phyloP scores from a whole-genome alignment of 2,113 vertebrate genomes.

The Gila orcuttii region DNA sequence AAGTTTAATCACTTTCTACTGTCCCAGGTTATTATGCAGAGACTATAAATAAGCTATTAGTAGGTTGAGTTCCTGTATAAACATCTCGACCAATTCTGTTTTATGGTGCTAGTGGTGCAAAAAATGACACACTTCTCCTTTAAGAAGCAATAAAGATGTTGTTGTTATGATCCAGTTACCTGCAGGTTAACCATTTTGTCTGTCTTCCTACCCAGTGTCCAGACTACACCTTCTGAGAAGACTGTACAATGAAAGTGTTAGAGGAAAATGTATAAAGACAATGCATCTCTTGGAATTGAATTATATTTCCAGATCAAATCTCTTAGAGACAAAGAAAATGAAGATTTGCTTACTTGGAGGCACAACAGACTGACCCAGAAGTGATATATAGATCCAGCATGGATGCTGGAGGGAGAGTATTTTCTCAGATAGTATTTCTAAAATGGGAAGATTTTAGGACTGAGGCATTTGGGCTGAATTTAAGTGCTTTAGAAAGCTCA shows the following conservation, averaged over 20 bases:
- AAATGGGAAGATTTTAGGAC: slow-evolving; percentile 40
- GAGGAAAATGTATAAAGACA: slow-evolving; percentile 3
- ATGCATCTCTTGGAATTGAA: slow-evolving; percentile 19
- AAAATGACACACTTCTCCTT: background rate
- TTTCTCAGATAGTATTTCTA: slow-evolving; percentile 29
- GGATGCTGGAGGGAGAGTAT: slow-evolving; percentile 32
- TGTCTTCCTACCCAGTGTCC: background rate
- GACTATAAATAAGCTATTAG: background rate
- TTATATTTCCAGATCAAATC: slow-evolving; percentile 23
- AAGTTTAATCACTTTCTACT: background rate
- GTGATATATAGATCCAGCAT: slow-evolving; percentile 9
- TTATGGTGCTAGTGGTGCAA: background rate
- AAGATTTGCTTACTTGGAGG: background rate
- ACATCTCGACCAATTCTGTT: background rate
- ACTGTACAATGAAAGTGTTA: background rate
- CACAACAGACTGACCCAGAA: slow-evolving; percentile 10
- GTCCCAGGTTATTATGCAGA: background rate
- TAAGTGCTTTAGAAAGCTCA: slow-evolving; percentile 15
- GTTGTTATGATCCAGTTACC: background rate
- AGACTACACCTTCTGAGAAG: background rate
- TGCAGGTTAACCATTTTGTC: background rate
- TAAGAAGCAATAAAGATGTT: background rate
- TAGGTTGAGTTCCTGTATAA: background rate
- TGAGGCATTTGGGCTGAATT: background rate
- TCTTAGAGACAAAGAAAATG: slow-evolving; percentile 18